Conservation (phyloP, 2,113 vertebrate species). For the Sorex araneus region DNA sequence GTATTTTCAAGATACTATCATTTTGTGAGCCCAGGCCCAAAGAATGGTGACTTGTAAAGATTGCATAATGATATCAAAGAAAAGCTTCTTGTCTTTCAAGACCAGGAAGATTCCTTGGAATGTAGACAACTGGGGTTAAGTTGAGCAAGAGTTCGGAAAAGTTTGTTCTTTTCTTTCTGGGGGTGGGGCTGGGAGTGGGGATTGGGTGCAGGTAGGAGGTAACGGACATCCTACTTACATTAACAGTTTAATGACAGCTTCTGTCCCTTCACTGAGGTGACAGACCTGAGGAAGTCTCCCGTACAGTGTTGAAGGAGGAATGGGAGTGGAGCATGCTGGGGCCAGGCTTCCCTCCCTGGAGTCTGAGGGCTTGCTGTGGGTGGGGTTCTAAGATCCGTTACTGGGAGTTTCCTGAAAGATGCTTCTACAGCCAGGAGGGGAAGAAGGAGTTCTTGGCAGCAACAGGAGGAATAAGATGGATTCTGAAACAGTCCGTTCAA, state of each 20-base stretch:
- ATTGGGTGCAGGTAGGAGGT: not conserved
- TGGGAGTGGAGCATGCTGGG: not conserved
- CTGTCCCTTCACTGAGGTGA: not conserved
- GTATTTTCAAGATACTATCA: not conserved
- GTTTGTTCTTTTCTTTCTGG: not conserved
- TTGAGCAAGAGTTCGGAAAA: not conserved
- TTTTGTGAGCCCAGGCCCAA: not conserved
- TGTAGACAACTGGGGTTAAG: not conserved
- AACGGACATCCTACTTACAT: not conserved
- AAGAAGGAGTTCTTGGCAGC: not conserved
- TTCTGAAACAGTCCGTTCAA: not conserved
- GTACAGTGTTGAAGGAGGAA: not conserved
- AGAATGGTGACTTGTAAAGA: not conserved
- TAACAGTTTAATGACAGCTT: not conserved
- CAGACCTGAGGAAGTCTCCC: not conserved
- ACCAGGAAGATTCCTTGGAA: not conserved
- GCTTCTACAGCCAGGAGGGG: not conserved
- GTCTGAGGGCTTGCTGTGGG: not conserved
- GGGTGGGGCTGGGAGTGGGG: not conserved
- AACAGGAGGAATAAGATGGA: not conserved
- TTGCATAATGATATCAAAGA: slow-evolving; percentile 41
- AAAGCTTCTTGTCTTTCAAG: slow-evolving; percentile 47
- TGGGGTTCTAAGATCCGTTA: not conserved
- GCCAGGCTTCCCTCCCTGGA: not conserved
- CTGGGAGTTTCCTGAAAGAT: not conserved